Evolutionary conservation across 2,888 invertebrate genomes (phyloP).

Genomic region (Clanis bilineata): DNA sequence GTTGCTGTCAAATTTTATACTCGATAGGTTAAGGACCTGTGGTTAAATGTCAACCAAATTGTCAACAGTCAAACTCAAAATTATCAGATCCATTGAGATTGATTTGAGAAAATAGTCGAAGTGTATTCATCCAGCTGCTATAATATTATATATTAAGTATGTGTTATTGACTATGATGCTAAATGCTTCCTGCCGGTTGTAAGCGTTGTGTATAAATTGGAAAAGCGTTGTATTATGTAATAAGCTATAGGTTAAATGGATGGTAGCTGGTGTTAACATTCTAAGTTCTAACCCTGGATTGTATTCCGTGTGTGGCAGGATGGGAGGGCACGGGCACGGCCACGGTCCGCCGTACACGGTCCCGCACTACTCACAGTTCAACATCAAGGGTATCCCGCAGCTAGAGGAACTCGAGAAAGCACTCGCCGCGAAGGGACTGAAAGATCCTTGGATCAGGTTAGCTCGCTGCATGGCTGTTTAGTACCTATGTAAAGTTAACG

Average conservation of each 20-base stretch:
- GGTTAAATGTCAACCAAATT: not conserved
- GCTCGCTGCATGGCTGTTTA: not conserved
- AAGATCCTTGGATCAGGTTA: constrained; percentile 93
- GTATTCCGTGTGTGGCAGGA: constrained; percentile 27
- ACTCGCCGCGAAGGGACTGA: constrained; percentile 87
- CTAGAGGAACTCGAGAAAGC: constrained; percentile 84
- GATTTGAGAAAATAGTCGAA: not conserved
- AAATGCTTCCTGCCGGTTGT: too few relatives aligned
- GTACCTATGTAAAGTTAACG: too few relatives aligned
- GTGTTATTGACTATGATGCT: not conserved
- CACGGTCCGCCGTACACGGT: constrained; percentile 83
- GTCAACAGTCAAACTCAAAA: not conserved
- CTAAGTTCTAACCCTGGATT: not conserved
- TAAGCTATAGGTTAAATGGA: not conserved
- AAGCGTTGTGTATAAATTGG: not conserved
- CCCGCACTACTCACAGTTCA: constrained; percentile 88
- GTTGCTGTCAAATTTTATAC: too few relatives aligned
- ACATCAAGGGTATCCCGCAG: constrained; percentile 86
- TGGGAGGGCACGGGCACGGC: constrained; percentile 57
- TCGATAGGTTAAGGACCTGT: too few relatives aligned
- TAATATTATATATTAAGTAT: not conserved
- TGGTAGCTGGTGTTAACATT: not conserved
- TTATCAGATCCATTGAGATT: too few relatives aligned
- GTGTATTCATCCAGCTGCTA: not conserved
- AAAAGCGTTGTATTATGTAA: not conserved